Evolutionary conservation across 2,888 invertebrate genomes (phyloP).

Genomic region (Eledone cirrhosa): DNA sequence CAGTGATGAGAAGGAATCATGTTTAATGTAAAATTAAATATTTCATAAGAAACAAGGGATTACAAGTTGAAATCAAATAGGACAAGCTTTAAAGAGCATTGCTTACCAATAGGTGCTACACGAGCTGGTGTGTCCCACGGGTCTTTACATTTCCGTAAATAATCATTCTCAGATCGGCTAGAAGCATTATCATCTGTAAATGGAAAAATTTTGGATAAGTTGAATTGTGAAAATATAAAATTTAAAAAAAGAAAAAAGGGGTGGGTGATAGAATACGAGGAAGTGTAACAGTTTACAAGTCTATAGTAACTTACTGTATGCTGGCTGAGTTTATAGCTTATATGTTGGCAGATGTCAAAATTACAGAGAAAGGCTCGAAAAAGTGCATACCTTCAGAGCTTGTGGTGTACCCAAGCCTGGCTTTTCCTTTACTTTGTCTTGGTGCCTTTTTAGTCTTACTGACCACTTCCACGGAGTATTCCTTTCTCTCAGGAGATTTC

Average conservation of each 20-base stretch:
- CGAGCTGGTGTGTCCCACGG: conserved; percentile 20
- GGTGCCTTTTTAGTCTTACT: conserved; percentile 32
- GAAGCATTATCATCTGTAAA: conserved; percentile 13
- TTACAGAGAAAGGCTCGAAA: no score
- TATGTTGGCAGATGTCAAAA: no score
- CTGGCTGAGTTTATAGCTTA: no score
- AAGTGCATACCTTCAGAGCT: neutral
- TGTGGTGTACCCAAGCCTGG: conserved; percentile 31
- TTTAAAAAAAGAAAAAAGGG: no score
- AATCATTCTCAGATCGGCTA: conserved; percentile 7
- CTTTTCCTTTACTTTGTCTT: conserved; percentile 36
- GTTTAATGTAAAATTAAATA: neutral
- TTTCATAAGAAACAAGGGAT: neutral
- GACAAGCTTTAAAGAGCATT: neutral
- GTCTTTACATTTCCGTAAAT: conserved; percentile 5
- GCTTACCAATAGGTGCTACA: conserved; percentile 14
- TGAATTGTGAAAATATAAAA: no score
- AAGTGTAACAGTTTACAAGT: no score
- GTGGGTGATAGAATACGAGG: no score
- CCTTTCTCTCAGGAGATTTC: conserved; percentile 41
- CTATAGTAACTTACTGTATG: no score
- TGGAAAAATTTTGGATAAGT: neutral
- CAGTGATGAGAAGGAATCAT: neutral
- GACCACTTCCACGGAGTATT: conserved; percentile 29
- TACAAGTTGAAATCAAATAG: neutral